These are phyloP conservation scores for Microctonus hyperodae DNA, from an alignment of 2,888 invertebrate species.

Conservation along the genomic window DNA sequence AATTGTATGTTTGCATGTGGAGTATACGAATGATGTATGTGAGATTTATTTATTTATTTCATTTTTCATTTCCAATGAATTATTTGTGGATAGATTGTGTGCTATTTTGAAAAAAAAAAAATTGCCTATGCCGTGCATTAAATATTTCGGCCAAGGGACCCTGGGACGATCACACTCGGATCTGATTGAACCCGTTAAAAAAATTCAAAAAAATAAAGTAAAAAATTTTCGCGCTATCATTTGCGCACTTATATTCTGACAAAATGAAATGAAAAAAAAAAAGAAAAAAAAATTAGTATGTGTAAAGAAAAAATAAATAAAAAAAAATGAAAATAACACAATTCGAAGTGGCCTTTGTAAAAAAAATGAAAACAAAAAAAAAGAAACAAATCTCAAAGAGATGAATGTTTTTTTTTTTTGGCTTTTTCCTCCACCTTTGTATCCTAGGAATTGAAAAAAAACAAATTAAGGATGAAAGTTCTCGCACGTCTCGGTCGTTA, in stretches of 20 bases:
- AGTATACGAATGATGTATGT: conserved; percentile 4
- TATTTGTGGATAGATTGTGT: conserved; percentile 44
- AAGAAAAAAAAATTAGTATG: conserved; percentile 32
- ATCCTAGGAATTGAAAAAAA: conserved; percentile 39
- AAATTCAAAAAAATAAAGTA: conserved; percentile 4
- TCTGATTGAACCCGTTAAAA: conserved; percentile 13
- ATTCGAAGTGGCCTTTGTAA: conserved; percentile 63
- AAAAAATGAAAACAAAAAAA: conserved; percentile 38
- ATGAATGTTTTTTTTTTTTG: conserved; percentile 22
- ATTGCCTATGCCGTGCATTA: conserved; percentile 48
- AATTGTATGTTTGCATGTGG: conserved; percentile 24
- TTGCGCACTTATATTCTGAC: conserved; percentile 29
- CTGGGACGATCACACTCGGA: conserved; percentile 35
- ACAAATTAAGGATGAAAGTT: conserved; percentile 25
- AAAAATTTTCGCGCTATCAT: conserved; percentile 28
- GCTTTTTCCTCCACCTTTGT: conserved; percentile 31
- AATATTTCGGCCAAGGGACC: conserved; percentile 39
- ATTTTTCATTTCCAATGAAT: conserved; percentile 34
- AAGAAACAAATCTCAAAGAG: conserved; percentile 32
- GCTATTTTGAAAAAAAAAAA: conserved; percentile 58
- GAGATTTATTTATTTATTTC: conserved; percentile 27
- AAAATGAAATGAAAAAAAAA: conserved; percentile 24
- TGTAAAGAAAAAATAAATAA: conserved; percentile 32
- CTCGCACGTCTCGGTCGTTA: conserved; percentile 31
- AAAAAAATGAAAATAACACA: conserved; percentile 49